Evolutionary conservation across 1,140 invertebrate genomes (phyloP).

Genomic region (Daktulosphaira vitifoliae): DNA sequence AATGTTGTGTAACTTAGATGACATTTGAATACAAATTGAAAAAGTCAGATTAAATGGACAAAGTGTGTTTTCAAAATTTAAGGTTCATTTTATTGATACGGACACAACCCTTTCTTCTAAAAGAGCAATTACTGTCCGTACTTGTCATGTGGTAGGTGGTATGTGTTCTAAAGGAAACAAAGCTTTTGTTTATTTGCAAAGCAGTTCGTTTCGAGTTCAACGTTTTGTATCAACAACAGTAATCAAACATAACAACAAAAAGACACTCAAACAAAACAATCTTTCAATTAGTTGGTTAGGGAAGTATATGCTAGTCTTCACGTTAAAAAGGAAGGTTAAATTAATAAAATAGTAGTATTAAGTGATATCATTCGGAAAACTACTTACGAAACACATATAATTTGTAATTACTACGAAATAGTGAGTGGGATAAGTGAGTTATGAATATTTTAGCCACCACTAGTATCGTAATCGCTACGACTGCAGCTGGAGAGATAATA

Average conservation of each 20-base stretch:
- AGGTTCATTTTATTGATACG: too few species aligned
- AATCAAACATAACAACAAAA: background rate
- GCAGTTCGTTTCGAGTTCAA: background rate
- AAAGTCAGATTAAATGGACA: too few species aligned
- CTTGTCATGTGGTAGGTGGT: slow-evolving; percentile 3
- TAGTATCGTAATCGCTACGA: too few species aligned
- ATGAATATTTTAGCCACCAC: background rate
- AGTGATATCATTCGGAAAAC: too few species aligned
- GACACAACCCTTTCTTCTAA: slow-evolving; percentile 16
- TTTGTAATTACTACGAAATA: too few species aligned
- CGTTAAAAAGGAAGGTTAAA: too few species aligned
- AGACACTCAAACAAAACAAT: slow-evolving; percentile 5
- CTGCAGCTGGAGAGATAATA: slow-evolving; percentile 7
- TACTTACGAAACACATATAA: too few species aligned
- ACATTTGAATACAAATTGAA: too few species aligned
- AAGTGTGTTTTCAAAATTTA: too few species aligned
- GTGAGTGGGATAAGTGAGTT: background rate
- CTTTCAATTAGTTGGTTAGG: slow-evolving; percentile 21
- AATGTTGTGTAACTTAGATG: too few species aligned
- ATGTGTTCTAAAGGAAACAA: background rate
- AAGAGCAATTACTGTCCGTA: slow-evolving; percentile 10
- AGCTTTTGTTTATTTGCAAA: slow-evolving; percentile 6
- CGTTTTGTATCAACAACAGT: background rate
- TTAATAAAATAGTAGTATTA: too few species aligned
- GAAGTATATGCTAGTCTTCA: too few species aligned